Evolutionary conservation across 2,888 invertebrate genomes (phyloP), one percentile per base, ranked within the genome.

Genomic region (Noctua pronuba): DNA sequence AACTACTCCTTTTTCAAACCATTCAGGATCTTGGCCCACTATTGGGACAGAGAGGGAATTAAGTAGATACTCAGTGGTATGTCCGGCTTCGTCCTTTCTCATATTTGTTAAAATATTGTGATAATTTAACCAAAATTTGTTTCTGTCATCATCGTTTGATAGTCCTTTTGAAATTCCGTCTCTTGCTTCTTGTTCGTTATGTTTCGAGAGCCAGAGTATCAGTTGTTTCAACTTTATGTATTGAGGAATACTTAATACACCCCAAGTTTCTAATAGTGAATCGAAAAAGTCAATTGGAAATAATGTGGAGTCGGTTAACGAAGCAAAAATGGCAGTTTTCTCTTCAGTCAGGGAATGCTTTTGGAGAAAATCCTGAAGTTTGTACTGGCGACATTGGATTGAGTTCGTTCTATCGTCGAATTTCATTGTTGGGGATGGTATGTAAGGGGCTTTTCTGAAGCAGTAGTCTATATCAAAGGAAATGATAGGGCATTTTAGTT

Each of bases 401-500:
- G 74, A 73, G 2, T 77, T 74, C 0, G 49, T 73, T 2, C 0
- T 38, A 0, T 44, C 5, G 31, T 89, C 73, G 31, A 83, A 89
- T 31, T 52, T 24, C 35, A 91, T 46, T n/a, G 79, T 86, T 4
- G 2, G 0, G 10, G 73, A 44, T 5, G 88, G 88, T 79, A 94
- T 89, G n/a, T 93, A 94, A 2, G 84, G 76, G 6, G 88, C 85
- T n/a, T 83, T 86, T 4, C 89, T 87, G 66, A 93, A 92, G 58
- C 88, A 90, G 66, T 85, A 93, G 55, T 92, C 90, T 11, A 91
- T 87, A 46, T 94, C 92, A 52, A 68, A 76, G 73, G 90, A 91
- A 7, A 94, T 82, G 0, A 94, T 75, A 0, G 94, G 91, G 73
- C 93, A 94, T 2, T 88, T 76, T 6, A 91, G 80, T 66, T 84